Percentiles rank a stretch among this genome's conserved stretches.
Conservation (phyloP, 1,140 invertebrate genomes). For the Trichomalopsis sarcophagae region DNA sequence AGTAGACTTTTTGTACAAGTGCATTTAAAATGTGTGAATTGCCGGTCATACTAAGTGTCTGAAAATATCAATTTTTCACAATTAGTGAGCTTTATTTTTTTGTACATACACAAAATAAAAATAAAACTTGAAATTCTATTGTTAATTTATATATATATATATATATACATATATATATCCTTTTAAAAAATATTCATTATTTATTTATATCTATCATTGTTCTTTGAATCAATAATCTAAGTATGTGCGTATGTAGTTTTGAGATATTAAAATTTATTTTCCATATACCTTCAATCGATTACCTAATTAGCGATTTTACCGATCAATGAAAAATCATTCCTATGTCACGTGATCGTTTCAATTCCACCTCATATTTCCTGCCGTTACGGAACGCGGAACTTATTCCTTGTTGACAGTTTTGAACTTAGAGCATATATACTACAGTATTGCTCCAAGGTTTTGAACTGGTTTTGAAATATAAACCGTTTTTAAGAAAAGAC, state of each 20-base stretch:
- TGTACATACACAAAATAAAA: constrained; percentile 43
- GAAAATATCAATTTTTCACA: constrained; percentile 43
- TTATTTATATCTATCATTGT: background rate
- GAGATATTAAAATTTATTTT: background rate
- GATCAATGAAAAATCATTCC: background rate
- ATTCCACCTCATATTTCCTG: background rate
- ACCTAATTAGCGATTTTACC: background rate
- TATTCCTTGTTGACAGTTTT: background rate
- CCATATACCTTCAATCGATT: background rate
- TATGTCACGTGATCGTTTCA: background rate
- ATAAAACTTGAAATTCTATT: background rate
- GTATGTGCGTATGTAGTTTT: background rate
- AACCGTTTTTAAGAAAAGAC: background rate
- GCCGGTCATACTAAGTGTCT: background rate
- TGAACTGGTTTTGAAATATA: background rate
- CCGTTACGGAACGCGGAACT: background rate
- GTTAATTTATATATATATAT: background rate
- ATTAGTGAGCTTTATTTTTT: constrained; percentile 43
- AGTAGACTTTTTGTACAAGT: constrained; percentile 34
- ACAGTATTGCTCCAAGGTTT: too few relatives aligned
- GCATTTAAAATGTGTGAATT: constrained; percentile 36
- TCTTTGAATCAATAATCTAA: background rate
- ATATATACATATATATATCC: background rate
- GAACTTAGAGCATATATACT: too few relatives aligned
- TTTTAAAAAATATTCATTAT: background rate